Conservation (phyloP, 37 sponge, comb jelly and placozoan genomes). For the Chondrosia reniformis region DNA sequence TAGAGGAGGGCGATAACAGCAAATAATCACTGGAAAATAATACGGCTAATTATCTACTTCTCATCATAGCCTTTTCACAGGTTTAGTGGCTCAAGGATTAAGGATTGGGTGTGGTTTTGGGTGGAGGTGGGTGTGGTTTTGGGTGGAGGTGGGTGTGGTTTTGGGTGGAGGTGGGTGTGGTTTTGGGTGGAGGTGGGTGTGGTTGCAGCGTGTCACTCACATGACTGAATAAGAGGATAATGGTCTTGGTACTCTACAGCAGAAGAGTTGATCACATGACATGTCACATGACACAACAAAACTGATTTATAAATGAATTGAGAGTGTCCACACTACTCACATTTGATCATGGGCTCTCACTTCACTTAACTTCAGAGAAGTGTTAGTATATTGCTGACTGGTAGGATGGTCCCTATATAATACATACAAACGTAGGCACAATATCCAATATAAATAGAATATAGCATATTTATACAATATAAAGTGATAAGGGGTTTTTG, state of each 20-base stretch:
- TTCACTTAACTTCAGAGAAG: slow-evolving; percentile 46
- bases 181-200: neutral
- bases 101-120: neutral
- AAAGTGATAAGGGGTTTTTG: too few relatives aligned
- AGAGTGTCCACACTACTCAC: slow-evolving; percentile 33
- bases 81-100: too few relatives aligned
- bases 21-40: neutral
- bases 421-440: neutral
- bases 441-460: too few relatives aligned
- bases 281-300: too few relatives aligned
- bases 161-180: neutral
- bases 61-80: too few relatives aligned
- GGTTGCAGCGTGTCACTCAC: slow-evolving; percentile 25
- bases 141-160: neutral
- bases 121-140: neutral
- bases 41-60: too few relatives aligned
- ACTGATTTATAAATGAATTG: too few relatives aligned
- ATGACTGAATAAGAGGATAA: slow-evolving; percentile 26
- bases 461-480: too few relatives aligned
- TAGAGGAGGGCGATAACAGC: neutral
- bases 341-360: slow-evolving; percentile 60
- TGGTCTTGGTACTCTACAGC: slow-evolving; percentile 41
- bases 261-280: neutral
- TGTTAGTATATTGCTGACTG: slow-evolving; percentile 42
- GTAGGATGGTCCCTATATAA: slow-evolving; percentile 48